phyloP scores from a whole-genome alignment of 92 coral and sea anemone genomes.

The Phenganax stokvisi region DNA sequence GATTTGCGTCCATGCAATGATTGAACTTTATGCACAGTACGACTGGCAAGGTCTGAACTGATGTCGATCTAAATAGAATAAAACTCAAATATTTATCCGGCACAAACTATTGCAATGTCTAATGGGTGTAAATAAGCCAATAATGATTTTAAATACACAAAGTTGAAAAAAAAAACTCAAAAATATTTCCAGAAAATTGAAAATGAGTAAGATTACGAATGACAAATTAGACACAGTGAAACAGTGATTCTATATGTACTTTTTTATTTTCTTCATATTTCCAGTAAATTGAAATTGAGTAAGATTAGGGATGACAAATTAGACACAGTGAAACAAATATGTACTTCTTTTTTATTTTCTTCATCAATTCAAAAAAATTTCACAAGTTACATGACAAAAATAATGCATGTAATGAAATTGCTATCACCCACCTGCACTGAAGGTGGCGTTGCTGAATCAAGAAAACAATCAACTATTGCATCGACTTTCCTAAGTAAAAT shows the following conservation, averaged over 20 bases:
- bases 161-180: no score
- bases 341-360: no score
- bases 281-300: no score
- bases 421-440: slow-evolving; percentile 71
- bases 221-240: neutral
- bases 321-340: no score
- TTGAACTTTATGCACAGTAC: slow-evolving; percentile 81
- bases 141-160: no score
- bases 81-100: neutral
- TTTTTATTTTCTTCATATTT: no score
- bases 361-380: neutral
- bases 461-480: slow-evolving; percentile 88
- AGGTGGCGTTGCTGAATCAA: slow-evolving; percentile 99
- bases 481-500: slow-evolving; percentile 82
- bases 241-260: neutral
- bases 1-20: slow-evolving; percentile 66
- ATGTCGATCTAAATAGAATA: slow-evolving; percentile 68
- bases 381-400: neutral
- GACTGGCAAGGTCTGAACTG: slow-evolving; percentile 88
- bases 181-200: no score
- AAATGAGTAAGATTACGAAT: neutral
- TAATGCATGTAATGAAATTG: neutral
- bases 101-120: neutral
- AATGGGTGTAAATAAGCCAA: no score
- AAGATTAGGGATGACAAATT: no score